Conservation (phyloP, 2,797 vertebrate species). For the Coracias cyanogaster region DNA sequence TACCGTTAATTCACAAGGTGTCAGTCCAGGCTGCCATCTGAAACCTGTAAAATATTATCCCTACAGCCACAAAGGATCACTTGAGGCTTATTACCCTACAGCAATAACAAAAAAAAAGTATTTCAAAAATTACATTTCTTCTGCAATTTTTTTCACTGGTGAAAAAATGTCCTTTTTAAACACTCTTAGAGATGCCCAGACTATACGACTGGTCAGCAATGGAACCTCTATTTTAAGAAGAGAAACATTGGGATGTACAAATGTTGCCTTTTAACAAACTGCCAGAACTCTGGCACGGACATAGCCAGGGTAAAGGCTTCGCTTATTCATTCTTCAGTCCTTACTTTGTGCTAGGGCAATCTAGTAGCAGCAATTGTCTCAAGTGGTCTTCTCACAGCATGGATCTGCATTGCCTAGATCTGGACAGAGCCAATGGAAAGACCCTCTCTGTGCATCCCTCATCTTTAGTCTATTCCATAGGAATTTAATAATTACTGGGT, state of each 20-base stretch:
- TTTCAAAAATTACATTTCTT: background rate
- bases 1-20: background rate
- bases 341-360: background rate
- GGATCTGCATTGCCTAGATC: background rate
- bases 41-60: background rate
- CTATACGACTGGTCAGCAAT: background rate
- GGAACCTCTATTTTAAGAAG: background rate
- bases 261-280: background rate
- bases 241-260: background rate
- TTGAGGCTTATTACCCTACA: background rate
- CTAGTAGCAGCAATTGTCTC: background rate
- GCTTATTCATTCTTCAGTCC: background rate
- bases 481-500: background rate
- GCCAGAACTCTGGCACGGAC: background rate
- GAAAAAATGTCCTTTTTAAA: background rate
- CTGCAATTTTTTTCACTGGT: background rate
- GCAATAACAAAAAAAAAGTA: background rate
- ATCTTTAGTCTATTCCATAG: background rate
- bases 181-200: background rate
- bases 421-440: background rate
- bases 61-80: background rate
- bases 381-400: background rate
- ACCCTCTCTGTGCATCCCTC: accelerated
- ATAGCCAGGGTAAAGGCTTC: background rate
- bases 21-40: background rate